A percentile compares a stretch with the other conserved stretches of the same genome.
These are phyloP conservation scores for Probaryconus sp. DNA, from an alignment of 1,140 invertebrate genomes.

Conservation along the genomic window DNA sequence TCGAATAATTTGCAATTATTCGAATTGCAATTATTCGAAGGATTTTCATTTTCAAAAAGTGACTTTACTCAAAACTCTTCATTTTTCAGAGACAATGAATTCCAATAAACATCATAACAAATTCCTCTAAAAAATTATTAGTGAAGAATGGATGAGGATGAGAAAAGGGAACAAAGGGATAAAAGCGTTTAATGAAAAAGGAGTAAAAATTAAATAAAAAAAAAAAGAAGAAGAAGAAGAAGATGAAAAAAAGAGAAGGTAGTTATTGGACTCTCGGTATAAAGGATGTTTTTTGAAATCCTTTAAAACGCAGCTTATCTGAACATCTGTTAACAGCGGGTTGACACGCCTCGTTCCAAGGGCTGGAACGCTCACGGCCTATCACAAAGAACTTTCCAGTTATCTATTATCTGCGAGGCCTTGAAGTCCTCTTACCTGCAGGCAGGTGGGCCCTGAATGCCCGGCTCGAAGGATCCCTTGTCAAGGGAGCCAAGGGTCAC, in stretches of 20 bases:
- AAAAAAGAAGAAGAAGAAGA: slow-evolving; percentile 6
- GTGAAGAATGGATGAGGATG: too few species aligned
- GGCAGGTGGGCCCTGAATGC: slow-evolving; percentile 75
- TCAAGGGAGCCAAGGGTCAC: neutral
- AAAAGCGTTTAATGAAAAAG: neutral
- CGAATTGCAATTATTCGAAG: too few species aligned
- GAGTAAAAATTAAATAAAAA: neutral
- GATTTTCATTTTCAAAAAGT: too few species aligned
- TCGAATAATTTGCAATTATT: too few species aligned
- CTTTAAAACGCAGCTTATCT: slow-evolving; percentile 71
- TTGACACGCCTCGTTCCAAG: slow-evolving; percentile 69
- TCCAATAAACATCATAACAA: too few species aligned
- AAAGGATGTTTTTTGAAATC: slow-evolving; percentile 68
- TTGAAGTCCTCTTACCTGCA: slow-evolving; percentile 74
- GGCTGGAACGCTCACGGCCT: slow-evolving; percentile 64
- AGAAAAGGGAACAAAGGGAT: too few species aligned
- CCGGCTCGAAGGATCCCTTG: slow-evolving; percentile 31
- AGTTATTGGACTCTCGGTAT: slow-evolving; percentile 35
- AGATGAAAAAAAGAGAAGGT: slow-evolving; percentile 27
- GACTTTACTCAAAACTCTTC: too few species aligned
- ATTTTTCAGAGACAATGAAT: too few species aligned
- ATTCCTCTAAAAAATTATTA: too few species aligned
- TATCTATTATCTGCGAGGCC: slow-evolving; percentile 75
- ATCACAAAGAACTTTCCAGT: slow-evolving; percentile 73
- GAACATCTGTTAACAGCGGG: slow-evolving; percentile 75